Percentiles rank a stretch among this genome's conserved stretches.
Conservation (phyloP, 2,113 vertebrate genomes). For the Procavia capensis region DNA sequence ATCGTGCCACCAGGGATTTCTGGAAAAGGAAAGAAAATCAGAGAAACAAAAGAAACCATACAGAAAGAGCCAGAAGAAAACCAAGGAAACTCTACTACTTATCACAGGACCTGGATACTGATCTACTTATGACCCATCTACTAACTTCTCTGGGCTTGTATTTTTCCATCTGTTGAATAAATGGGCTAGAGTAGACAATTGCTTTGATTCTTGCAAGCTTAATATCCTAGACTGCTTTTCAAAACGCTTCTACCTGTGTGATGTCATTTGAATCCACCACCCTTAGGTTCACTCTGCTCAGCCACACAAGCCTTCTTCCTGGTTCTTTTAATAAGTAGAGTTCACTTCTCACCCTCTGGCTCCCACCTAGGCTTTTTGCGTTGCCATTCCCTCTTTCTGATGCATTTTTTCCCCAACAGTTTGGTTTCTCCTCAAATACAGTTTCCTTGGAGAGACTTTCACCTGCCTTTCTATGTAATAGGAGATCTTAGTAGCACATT, state of each 20-base stretch:
- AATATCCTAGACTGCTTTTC: neutral
- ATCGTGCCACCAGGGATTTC: neutral
- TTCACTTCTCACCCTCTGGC: neutral
- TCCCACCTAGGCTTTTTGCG: neutral
- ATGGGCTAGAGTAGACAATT: neutral
- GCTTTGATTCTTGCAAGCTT: neutral
- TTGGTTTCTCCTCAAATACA: neutral
- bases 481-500: neutral
- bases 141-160: neutral
- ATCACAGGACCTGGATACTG: neutral
- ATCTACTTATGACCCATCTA: neutral
- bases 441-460: neutral
- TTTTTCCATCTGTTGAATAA: neutral
- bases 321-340: neutral
- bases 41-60: neutral
- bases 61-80: neutral
- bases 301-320: neutral
- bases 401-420: neutral
- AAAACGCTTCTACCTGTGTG: neutral
- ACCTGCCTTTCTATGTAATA: neutral
- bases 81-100: neutral
- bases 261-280: accelerated
- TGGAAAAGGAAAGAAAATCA: neutral
- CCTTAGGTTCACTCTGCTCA: neutral
- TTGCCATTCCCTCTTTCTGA: neutral